Evolutionary conservation across 2,888 invertebrate species (phyloP).

Genomic region (Eumerus sabulonum): DNA sequence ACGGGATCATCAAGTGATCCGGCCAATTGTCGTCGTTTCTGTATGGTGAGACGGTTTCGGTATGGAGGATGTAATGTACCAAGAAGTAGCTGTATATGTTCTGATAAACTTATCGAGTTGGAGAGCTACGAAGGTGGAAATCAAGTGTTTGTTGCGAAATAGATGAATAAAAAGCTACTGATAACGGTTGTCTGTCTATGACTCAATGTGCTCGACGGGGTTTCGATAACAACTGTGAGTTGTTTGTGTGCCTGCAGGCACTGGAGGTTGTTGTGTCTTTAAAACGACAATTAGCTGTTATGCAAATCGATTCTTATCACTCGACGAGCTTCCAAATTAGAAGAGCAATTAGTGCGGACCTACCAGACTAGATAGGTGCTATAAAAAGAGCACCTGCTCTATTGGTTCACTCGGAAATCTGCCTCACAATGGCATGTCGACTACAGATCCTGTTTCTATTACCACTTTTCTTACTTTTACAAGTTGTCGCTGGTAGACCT

Average conservation of each 20-base stretch:
- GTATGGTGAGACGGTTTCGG: constrained; percentile 9
- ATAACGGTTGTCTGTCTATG: too few relatives aligned
- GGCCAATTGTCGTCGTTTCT: constrained; percentile 30
- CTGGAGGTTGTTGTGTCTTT: too few relatives aligned
- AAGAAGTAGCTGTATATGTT: constrained; percentile 33
- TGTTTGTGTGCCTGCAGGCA: too few relatives aligned
- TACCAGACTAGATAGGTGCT: background rate
- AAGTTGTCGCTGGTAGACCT: constrained; percentile 31
- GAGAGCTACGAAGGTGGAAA: constrained; percentile 31
- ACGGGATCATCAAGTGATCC: constrained; percentile 7
- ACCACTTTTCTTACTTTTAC: background rate
- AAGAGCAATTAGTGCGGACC: constrained; percentile 17
- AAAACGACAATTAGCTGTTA: too few relatives aligned
- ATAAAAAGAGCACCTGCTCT: background rate
- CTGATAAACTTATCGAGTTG: constrained; percentile 28
- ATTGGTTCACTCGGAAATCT: background rate
- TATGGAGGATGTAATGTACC: constrained; percentile 35
- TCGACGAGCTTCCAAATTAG: constrained; percentile 29
- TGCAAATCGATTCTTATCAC: background rate
- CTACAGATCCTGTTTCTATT: constrained; percentile 8
- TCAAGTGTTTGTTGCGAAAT: background rate
- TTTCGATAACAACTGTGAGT: too few relatives aligned
- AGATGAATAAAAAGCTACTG: background rate
- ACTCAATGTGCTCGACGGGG: too few relatives aligned
- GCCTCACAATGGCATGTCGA: constrained; percentile 23